Evolutionary conservation across 2,888 invertebrate species (phyloP).

Genomic region (Siphlonurus alternatus): DNA sequence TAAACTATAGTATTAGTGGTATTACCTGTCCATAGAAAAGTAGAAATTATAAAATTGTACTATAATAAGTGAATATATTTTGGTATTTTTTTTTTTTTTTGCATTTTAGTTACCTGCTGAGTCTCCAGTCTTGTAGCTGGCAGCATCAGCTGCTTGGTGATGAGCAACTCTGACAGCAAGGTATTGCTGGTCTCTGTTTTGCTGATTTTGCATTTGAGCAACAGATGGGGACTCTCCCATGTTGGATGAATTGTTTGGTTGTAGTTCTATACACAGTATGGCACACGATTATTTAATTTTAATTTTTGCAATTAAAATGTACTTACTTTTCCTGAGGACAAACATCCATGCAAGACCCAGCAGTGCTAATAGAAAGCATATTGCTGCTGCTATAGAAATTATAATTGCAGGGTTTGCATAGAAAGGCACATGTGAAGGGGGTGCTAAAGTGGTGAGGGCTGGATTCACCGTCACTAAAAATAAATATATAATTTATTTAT

Average conservation of each 20-base stretch:
- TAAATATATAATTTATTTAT: conserved; percentile 6
- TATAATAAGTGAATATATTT: conserved; percentile 1
- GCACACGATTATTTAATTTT: neutral
- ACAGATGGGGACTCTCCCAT: conserved; percentile 62
- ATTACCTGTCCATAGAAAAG: no score
- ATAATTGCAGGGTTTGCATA: conserved; percentile 45
- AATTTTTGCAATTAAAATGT: neutral
- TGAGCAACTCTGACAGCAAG: conserved; percentile 41
- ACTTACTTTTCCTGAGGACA: conserved; percentile 50
- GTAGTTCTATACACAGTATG: neutral
- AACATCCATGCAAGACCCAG: conserved; percentile 47
- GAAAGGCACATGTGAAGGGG: conserved; percentile 46
- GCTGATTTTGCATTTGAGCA: conserved; percentile 63
- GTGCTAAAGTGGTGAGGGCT: conserved; percentile 35
- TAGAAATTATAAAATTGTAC: no score
- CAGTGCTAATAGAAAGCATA: conserved; percentile 46
- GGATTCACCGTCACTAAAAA: conserved; percentile 35
- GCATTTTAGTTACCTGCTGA: conserved; percentile 13
- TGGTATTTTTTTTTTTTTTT: neutral
- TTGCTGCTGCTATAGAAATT: conserved; percentile 44
- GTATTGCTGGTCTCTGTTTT: conserved; percentile 61
- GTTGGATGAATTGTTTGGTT: conserved; percentile 6
- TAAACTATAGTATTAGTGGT: no score
- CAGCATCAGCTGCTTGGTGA: conserved; percentile 34
- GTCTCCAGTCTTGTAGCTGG: conserved; percentile 30